phyloP scores from a whole-genome alignment of 2,113 vertebrate genomes.

The Illadopsis cleaveri region DNA sequence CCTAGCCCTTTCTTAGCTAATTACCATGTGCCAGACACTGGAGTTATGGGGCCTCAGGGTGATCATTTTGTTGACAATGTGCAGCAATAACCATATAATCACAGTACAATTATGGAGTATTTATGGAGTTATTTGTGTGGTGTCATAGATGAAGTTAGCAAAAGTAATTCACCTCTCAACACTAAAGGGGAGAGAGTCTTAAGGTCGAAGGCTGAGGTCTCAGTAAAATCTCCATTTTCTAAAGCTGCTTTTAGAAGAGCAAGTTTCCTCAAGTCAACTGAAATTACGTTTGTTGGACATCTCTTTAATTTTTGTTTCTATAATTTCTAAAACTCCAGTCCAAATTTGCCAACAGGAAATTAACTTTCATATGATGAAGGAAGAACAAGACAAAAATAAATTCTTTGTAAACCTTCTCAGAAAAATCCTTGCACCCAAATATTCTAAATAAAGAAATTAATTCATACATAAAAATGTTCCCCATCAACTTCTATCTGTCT shows the following conservation, averaged over 20 bases:
- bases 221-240: not conserved
- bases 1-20: slow-evolving; percentile 33
- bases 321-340: not conserved
- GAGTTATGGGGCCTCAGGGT: slow-evolving; percentile 41
- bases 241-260: not conserved
- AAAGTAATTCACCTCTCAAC: slow-evolving; percentile 52
- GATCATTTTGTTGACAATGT: slow-evolving; percentile 68
- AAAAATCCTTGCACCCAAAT: not conserved
- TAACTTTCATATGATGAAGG: not conserved
- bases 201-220: slow-evolving; percentile 40
- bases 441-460: not conserved
- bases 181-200: slow-evolving; percentile 16
- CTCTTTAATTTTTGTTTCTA: not conserved
- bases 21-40: slow-evolving; percentile 26
- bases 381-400: not conserved
- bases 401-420: not conserved
- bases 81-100: slow-evolving; percentile 62
- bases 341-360: not conserved
- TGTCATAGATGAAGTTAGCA: slow-evolving; percentile 42
- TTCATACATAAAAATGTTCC: not conserved
- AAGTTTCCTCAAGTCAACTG: not conserved
- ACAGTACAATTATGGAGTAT: slow-evolving; percentile 60
- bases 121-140: slow-evolving; percentile 50
- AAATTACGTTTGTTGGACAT: not conserved
- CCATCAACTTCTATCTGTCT: slow-evolving; percentile 18